Evolutionary conservation across 2,113 vertebrate genomes (phyloP), one percentile per base, ranked within the genome.

Genomic region (Zingel zingel): DNA sequence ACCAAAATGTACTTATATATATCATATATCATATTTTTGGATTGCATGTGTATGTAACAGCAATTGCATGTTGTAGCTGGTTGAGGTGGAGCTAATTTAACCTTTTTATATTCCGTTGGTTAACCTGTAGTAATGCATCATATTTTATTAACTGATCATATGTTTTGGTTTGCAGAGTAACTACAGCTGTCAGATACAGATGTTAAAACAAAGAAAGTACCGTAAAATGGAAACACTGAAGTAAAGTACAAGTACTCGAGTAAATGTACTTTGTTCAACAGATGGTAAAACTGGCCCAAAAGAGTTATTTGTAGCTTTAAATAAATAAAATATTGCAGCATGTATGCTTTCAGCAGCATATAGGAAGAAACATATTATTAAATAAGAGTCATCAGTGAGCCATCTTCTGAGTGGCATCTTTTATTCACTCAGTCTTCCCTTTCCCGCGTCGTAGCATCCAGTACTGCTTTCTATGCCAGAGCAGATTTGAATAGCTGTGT

Each of bases 401-500:
- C 39, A 43, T 68, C 39, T 18, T 45, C 23, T 75, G 71, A 67
- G 23, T 33, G 53, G 36, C 74, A 80, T 65, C 57, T 72, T 76
- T 56, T 70, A 47, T 36, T 78, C 57, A 18, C 59, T 19, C 39
- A 19, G 63, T 45, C 54, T 50, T 50, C 39, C 19, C 73, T 53
- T 59, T 4, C 54, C 25, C 51, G 57, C 21, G 2, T 50, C 58
- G 47, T 11, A 48, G 50, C 75, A 76, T 69, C 72, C 79, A 77
- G 57, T 11, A 0, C 67, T 56, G 56, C 79, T 69, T 16, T 77
- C 77, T 56, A 57, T 86, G 77, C 82, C 79, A 18, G 74, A 61
- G 84, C 58, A 54, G 79, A 76, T 81, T 85, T 76, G 79, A 78
- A 89, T 85, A 87, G 43, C 82, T 72, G 45, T 61, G 87, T 65